Evolutionary conservation across 2,888 invertebrate species (phyloP), one percentile per base, ranked within the genome.

Genomic region (Ferrisia virgata): DNA sequence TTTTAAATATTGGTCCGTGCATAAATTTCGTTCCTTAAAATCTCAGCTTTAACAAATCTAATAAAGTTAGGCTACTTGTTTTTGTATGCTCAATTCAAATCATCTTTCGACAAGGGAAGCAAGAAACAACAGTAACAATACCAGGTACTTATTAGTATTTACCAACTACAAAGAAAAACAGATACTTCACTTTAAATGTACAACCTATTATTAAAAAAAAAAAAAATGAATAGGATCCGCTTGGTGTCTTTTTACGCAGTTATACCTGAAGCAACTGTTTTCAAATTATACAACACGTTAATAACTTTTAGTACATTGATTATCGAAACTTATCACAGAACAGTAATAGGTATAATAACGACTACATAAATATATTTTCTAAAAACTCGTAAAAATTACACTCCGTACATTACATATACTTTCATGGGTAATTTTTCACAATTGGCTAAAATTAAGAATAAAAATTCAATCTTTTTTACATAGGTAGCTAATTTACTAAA

Each of bases 291-390:
- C 28, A 64, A 28, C 28, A 64, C 8, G 13, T 64, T 28, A 15
- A 15, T 58, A 58, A 64, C 64, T 6, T 31, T 53, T 22, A 53
- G 22, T 64, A 64, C 64, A 76, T 76, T 76, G 72, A 76, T 76
- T 76, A 76, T 76, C 72, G 72, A 76, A 76, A 76, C 36, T 76
- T 76, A 76, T 76, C 72, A 76, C 72, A 76, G 72, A 76, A 76
- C 36, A 76, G 31, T 36, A 36, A 28, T 76, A 64, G 28, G 64
- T 64, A n/a, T n/a, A 64, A 64, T 64, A 64, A 64, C 28, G 15
- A 64, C 64, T 64, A 39, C 39, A 8, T 39, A 58, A 58, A 22
- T 58, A 58, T 25, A 25, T 58, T 11, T 25, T 58, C 25, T 58
- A 58, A 58, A 58, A 58, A 58, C 25, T 58, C 25, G 25, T 58